Conservation (phyloP, 2,888 invertebrate species). For the Trypoxylon attenuatum region DNA sequence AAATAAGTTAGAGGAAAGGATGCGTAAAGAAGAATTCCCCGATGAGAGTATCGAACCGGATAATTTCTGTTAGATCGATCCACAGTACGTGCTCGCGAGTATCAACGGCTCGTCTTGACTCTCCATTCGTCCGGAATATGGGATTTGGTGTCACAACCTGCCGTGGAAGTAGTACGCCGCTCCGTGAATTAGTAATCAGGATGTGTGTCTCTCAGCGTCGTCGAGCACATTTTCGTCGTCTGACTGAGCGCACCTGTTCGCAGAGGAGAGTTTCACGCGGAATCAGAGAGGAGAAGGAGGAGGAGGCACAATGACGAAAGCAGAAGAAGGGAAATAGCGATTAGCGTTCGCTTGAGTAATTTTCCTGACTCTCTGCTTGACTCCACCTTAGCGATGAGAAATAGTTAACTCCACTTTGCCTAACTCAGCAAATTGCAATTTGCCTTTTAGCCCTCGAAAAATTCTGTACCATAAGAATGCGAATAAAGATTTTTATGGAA, state of each 20-base stretch:
- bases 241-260: slow-evolving; percentile 6
- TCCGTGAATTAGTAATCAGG: slow-evolving; percentile 71
- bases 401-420: too few relatives aligned
- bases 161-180: slow-evolving; percentile 68
- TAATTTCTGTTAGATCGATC: background rate
- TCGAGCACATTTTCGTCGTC: slow-evolving; percentile 47
- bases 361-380: too few relatives aligned
- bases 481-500: too few relatives aligned
- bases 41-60: too few relatives aligned
- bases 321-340: background rate
- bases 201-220: slow-evolving; percentile 55
- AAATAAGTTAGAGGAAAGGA: too few relatives aligned
- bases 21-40: too few relatives aligned
- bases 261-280: slow-evolving; percentile 8
- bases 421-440: too few relatives aligned
- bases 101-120: slow-evolving; percentile 44
- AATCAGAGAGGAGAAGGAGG: slow-evolving; percentile 9
- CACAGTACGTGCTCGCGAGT: slow-evolving; percentile 32
- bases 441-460: too few relatives aligned
- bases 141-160: slow-evolving; percentile 71
- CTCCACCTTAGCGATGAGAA: too few relatives aligned
- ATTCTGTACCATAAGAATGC: too few relatives aligned
- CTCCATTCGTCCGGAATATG: slow-evolving; percentile 63
- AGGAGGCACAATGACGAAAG: background rate
- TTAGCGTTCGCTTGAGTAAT: too few relatives aligned